A percentile compares a stretch with the other conserved stretches of the same genome.
phyloP scores from a whole-genome alignment of 2,113 vertebrate species.

The Pyrgilauda ruficollis region DNA sequence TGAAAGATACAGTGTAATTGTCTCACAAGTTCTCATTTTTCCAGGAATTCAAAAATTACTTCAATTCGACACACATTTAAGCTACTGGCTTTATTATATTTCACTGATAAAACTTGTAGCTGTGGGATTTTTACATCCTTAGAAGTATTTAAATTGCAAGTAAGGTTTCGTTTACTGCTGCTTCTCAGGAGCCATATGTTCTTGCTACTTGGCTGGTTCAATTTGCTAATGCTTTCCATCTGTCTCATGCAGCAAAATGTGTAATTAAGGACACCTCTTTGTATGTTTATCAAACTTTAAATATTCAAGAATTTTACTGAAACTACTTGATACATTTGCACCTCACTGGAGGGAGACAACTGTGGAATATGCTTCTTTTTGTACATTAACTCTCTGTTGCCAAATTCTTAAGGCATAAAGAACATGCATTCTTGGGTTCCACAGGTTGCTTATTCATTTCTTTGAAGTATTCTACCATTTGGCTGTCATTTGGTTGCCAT shows the following conservation, averaged over 20 bases:
- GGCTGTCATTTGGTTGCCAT: neutral
- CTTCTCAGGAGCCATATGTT: conserved; percentile 63
- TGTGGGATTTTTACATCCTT: neutral
- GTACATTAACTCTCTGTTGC: neutral
- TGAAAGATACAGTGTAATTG: neutral
- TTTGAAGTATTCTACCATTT: neutral
- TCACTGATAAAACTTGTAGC: neutral
- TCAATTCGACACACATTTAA: neutral
- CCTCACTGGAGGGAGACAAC: neutral
- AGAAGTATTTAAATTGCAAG: conserved; percentile 25
- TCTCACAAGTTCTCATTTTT: neutral
- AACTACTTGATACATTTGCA: conserved; percentile 31
- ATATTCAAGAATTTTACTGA: conserved; percentile 10
- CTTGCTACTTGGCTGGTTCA: conserved; percentile 44
- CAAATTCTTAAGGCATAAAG: neutral
- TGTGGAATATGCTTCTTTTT: conserved; percentile 30
- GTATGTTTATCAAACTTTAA: conserved; percentile 46
- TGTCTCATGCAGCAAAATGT: conserved; percentile 35
- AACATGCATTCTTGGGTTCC: neutral
- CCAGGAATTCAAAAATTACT: neutral
- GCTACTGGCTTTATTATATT: neutral
- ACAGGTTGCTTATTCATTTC: neutral
- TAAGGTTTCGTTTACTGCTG: conserved; percentile 51
- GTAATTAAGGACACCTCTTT: conserved; percentile 61
- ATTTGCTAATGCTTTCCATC: conserved; percentile 67